phyloP scores from a whole-genome alignment of 1,140 invertebrate species.

The Leguminivora glycinivorella region DNA sequence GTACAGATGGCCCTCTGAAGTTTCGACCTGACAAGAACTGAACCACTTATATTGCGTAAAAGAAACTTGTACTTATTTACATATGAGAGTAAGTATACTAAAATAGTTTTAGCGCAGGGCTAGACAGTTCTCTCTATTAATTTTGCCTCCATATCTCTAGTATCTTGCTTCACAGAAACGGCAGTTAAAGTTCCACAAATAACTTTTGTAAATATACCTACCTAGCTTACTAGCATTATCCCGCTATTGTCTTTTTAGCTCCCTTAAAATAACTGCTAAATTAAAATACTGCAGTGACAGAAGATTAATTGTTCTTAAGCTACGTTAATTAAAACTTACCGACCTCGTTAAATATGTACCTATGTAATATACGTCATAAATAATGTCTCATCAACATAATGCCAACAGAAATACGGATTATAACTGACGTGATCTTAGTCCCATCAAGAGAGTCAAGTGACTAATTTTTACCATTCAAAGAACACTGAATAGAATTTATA shows the following conservation, averaged over 20 bases:
- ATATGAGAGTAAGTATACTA: neutral
- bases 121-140: neutral
- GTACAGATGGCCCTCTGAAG: too few relatives aligned
- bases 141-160: slow-evolving; percentile 6
- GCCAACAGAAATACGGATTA: too few relatives aligned
- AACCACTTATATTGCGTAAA: too few relatives aligned
- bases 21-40: too few relatives aligned
- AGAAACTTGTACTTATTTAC: neutral
- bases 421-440: too few relatives aligned
- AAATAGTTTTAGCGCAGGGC: neutral
- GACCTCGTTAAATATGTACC: neutral
- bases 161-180: slow-evolving; percentile 6
- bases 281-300: neutral
- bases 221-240: neutral
- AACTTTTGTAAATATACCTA: neutral
- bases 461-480: too few relatives aligned
- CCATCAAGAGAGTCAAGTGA: too few relatives aligned
- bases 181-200: slow-evolving; percentile 21
- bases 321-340: neutral
- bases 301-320: neutral
- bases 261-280: slow-evolving; percentile 1
- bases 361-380: too few relatives aligned
- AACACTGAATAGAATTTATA: too few relatives aligned
- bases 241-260: slow-evolving; percentile 2
- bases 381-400: too few relatives aligned